These are phyloP conservation scores for Cotesia typhae DNA, from an alignment of 1,140 invertebrate species.

Conservation along the genomic window DNA sequence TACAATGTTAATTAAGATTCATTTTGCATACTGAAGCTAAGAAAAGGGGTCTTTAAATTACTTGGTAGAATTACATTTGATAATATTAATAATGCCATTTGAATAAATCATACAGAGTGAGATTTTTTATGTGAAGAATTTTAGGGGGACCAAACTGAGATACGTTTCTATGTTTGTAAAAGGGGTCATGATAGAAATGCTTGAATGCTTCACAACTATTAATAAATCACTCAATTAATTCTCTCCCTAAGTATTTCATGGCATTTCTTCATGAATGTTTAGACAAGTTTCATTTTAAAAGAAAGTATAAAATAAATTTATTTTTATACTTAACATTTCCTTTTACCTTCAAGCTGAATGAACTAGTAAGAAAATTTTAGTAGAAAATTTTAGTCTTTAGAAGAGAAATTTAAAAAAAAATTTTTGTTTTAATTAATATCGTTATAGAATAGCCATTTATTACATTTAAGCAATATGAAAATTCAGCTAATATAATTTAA, in stretches of 20 bases:
- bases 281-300: no score
- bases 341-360: background rate
- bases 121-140: conserved; percentile 31
- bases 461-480: no score
- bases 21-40: conserved; percentile 24
- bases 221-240: no score
- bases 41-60: conserved; percentile 30
- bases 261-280: no score
- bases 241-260: no score
- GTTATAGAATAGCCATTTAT: no score
- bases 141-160: conserved; percentile 28
- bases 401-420: no score
- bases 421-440: no score
- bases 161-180: conserved; percentile 25
- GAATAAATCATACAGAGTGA: conserved; percentile 11
- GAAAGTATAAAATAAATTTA: no score
- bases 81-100: conserved; percentile 30
- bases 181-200: conserved; percentile 23
- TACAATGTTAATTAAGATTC: conserved; percentile 9
- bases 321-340: no score
- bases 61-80: conserved; percentile 23
- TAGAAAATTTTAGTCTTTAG: no score
- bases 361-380: background rate
- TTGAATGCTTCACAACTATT: background rate
- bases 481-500: no score